Percentiles rank a stretch among this genome's conserved stretches.
These are phyloP conservation scores for Plagodis dolabraria DNA, from an alignment of 2,888 invertebrate species.

Conservation along the genomic window DNA sequence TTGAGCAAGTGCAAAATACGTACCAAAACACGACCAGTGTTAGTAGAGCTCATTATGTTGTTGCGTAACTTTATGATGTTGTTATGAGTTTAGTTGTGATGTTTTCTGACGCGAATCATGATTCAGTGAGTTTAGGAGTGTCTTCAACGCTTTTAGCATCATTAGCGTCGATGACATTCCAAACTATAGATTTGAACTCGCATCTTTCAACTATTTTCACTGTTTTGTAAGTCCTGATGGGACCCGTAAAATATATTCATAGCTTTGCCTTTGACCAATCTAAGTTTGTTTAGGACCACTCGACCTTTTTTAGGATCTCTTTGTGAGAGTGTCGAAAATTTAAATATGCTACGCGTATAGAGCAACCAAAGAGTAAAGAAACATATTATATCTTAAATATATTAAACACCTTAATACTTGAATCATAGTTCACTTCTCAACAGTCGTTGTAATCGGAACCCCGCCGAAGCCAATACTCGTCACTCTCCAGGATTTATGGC, in stretches of 20 bases:
- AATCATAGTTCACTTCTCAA: neutral
- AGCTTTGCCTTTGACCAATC: too few relatives aligned
- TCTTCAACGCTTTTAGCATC: conserved; percentile 18
- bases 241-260: too few relatives aligned
- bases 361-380: neutral
- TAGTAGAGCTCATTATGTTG: conserved; percentile 37
- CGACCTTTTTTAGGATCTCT: too few relatives aligned
- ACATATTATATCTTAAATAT: too few relatives aligned
- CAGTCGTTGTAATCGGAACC: conserved; percentile 5
- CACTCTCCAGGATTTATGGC: conserved; percentile 15
- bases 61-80: conserved; percentile 30
- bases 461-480: conserved; percentile 13
- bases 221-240: too few relatives aligned
- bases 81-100: conserved; percentile 5
- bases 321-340: too few relatives aligned
- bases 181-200: neutral
- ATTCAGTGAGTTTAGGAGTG: conserved; percentile 20
- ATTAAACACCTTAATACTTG: neutral
- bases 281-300: too few relatives aligned
- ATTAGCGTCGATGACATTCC: conserved; percentile 3
- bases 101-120: conserved; percentile 24
- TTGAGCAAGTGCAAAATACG: conserved; percentile 36
- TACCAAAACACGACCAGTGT: conserved; percentile 38
- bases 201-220: too few relatives aligned
- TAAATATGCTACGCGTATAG: neutral